Evolutionary conservation across 2,888 invertebrate genomes (phyloP), one percentile per base, ranked within the genome.

Genomic region (Drosophila diplacantha): DNA sequence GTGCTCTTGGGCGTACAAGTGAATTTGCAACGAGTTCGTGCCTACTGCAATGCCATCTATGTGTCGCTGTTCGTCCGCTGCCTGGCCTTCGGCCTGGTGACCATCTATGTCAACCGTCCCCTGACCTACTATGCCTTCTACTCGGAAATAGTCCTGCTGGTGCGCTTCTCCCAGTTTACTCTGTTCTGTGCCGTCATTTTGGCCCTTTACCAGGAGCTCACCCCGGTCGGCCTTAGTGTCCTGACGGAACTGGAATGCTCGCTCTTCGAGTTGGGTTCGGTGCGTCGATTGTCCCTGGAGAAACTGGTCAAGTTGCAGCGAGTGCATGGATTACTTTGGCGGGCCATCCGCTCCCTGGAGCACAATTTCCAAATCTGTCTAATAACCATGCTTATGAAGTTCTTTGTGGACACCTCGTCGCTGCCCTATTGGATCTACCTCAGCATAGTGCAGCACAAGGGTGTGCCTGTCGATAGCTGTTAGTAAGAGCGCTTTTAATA

Each of bases 341-440:
- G 49, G 12, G 67, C 63, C 7, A 55, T 79, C 3, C 73, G 77
- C 2, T 29, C 46, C 0, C 53, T 86, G 18, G 84, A 85, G 35
- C 16, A 56, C 3, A 74, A 85, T 53, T 84, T 77, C 24, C 46
- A 61, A 5, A 64, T 77, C 35, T 81, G 85, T 49, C 47, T 85
- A 29, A 69, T 78, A 2, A 51, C 56, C 0, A 31, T 81, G 11
- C 43, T 80, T 20, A 35, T 84, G 8, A 84, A 85, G 52, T 71
- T 63, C 43, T 77, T 80, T 44, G 60, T 75, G 34, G 84, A 86
- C 37, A 71, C 72, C 0, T 72, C 77, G 0, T 51, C 73, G 0
- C 7, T 79, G 46, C 77, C 85, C 5, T 85, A 85, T 46, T 85
- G 85, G 85, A 50, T 75, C 0, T 79, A 74, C 43, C 35, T 74